Conservation (phyloP, 2,888 invertebrate genomes). For the Tetragonula carbonaria region DNA sequence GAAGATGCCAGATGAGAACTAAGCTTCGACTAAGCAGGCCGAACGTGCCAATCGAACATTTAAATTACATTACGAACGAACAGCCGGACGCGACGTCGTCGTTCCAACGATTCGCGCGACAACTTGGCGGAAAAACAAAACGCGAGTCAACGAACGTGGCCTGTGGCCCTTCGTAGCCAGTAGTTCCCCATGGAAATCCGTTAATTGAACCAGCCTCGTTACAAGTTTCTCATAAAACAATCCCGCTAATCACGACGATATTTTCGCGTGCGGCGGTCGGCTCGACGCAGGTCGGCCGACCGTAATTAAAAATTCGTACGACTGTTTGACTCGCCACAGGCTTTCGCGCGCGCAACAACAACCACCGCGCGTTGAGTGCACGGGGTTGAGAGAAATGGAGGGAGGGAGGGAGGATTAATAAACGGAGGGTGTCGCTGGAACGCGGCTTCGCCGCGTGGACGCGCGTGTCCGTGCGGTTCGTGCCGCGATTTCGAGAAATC, state of each 20-base stretch:
- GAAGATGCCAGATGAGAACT: neutral
- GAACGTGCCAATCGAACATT: slow-evolving; percentile 1
- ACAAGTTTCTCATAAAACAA: slow-evolving; percentile 65
- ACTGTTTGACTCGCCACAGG: slow-evolving; percentile 53
- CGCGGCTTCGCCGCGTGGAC: slow-evolving; percentile 8
- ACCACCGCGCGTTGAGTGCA: neutral
- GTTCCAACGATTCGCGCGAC: neutral
- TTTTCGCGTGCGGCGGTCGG: slow-evolving; percentile 7
- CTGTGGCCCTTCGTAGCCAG: neutral
- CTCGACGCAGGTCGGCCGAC: neutral
- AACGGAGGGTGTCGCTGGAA: slow-evolving; percentile 31
- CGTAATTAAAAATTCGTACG: slow-evolving; percentile 68
- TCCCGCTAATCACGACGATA: slow-evolving; percentile 66
- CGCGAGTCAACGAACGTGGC: neutral
- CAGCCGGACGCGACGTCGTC: neutral
- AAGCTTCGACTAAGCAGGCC: neutral
- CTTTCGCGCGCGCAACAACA: slow-evolving; percentile 11
- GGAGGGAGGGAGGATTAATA: slow-evolving; percentile 43
- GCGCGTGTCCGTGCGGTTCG: neutral
- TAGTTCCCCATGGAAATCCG: slow-evolving; percentile 31
- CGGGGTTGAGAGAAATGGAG: no score
- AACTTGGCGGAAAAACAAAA: slow-evolving; percentile 11
- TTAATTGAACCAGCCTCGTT: slow-evolving; percentile 67
- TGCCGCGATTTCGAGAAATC: slow-evolving; percentile 50
- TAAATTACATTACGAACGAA: slow-evolving; percentile 3